Evolutionary conservation across 2,113 vertebrate genomes (phyloP), one percentile per base, ranked within the genome.

Genomic region (Elgaria multicarinata): DNA sequence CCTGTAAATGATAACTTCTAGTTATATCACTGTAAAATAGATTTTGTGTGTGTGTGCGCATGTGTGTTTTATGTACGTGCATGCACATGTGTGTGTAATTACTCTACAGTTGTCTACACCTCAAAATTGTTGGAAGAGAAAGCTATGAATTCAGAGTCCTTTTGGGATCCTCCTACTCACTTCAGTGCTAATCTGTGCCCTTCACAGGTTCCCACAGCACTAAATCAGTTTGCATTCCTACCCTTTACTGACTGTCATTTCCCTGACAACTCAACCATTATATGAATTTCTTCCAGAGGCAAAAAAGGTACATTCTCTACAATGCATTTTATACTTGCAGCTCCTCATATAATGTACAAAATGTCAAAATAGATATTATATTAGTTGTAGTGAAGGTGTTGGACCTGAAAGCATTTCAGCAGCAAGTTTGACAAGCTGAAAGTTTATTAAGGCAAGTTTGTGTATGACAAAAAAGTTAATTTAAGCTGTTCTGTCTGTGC

Each of bases 251-350:
- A 0, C 71, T 96, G 84, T 93, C 77, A 71, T 53, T 91, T 92
- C 86, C 62, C 66, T 92, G 92, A 83, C 58, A 94, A 92, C 93
- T 93, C 82, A 95, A 82, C 66, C 90, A 92, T 91, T 92, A 92
- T 85, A 89, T 84, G 80, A 90, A 62, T 90, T 90, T 86, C 20
- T 92, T 90, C 28, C 74, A 92, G 58, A 89, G 75, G 62, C 28
- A 83, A 44, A 74, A n/a, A 69, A 89, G 75, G 1, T 64, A 53
- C 88, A 90, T 93, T 95, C 75, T 85, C 88, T 93, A 50, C 44
- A 85, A 50, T 74, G 8, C 3, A 4, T 91, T 92, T 95, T 93
- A 92, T 20, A 93, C 85, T 64, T 92, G 71, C 88, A 88, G 2
- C 22, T 93, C 76, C 71, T 90, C 78, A 53, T 83, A n/a, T 42